Conservation (phyloP, 37 sponge, comb jelly and placozoan species). For the Halichondria panicea region DNA sequence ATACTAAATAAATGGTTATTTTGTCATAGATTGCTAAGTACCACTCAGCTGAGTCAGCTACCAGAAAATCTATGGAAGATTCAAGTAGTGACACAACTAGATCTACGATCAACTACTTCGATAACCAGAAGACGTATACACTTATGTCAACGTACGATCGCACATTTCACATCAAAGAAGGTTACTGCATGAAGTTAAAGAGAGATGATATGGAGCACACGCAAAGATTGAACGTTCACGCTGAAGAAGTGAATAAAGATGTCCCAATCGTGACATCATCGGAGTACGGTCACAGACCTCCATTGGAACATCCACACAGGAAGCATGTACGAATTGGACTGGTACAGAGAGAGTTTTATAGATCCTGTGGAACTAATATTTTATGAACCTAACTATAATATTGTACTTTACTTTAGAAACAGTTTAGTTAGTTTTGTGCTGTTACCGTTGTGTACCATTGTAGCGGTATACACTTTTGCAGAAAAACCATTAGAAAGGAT, state of each 20-base stretch:
- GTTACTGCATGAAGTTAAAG: constrained; percentile 83
- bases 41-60: constrained; percentile 3
- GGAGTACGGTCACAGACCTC: constrained; percentile 78
- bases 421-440: too few species aligned
- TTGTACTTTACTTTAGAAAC: too few species aligned
- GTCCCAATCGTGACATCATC: constrained; percentile 87
- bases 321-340: constrained; percentile 78
- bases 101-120: constrained; percentile 48
- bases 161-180: constrained; percentile 82
- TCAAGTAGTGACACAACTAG: background rate
- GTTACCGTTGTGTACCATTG: too few species aligned
- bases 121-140: constrained; percentile 36
- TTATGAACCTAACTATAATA: too few species aligned
- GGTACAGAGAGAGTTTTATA: constrained; percentile 91
- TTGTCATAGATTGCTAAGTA: constrained; percentile 11
- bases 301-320: constrained; percentile 62
- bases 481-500: too few species aligned
- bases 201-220: constrained; percentile 91
- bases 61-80: background rate
- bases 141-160: constrained; percentile 38
- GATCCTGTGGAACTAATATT: constrained; percentile 62
- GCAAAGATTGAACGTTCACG: constrained; percentile 63
- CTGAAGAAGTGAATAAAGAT: constrained; percentile 65
- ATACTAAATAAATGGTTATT: background rate
- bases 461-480: too few species aligned